phyloP scores from a whole-genome alignment of 2,888 invertebrate genomes.

The Tachina lurida region DNA sequence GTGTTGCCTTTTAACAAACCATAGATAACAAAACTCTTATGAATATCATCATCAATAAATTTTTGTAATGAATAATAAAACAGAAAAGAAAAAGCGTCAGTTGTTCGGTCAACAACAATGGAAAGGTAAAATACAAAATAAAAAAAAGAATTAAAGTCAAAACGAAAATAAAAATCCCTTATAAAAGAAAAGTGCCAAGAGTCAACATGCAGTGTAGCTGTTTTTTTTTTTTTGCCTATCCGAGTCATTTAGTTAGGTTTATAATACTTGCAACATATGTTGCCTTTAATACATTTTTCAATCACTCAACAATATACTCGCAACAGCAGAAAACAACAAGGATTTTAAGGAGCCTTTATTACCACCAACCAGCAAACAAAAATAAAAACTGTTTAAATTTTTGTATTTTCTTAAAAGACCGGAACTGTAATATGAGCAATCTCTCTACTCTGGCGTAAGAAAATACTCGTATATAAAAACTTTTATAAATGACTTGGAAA shows the following conservation, averaged over 20 bases:
- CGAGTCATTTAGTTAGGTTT: slow-evolving; percentile 24
- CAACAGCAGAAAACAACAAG: slow-evolving; percentile 2
- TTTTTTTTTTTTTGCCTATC: neutral
- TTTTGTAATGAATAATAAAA: slow-evolving; percentile 64
- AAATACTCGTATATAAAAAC: neutral
- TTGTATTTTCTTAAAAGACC: slow-evolving; percentile 62
- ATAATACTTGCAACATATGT: slow-evolving; percentile 66
- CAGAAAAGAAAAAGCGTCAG: slow-evolving; percentile 67
- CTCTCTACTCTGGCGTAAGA: slow-evolving; percentile 19
- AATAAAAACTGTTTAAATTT: slow-evolving; percentile 7
- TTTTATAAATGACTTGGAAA: slow-evolving; percentile 28
- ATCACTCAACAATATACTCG: slow-evolving; percentile 55
- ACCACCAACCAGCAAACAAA: slow-evolving; percentile 38
- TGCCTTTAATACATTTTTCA: slow-evolving; percentile 46
- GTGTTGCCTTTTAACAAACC: slow-evolving; percentile 18
- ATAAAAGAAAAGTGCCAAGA: slow-evolving; percentile 66
- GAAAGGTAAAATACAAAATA: slow-evolving; percentile 47
- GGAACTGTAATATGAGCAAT: slow-evolving; percentile 81
- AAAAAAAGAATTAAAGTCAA: slow-evolving; percentile 7
- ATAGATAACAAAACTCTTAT: slow-evolving; percentile 44
- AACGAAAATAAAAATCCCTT: slow-evolving; percentile 53
- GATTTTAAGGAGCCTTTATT: slow-evolving; percentile 32
- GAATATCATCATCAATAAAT: slow-evolving; percentile 57
- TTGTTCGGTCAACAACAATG: slow-evolving; percentile 65
- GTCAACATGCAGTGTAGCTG: slow-evolving; percentile 45